Evolutionary conservation across 2,113 vertebrate species (phyloP).

Genomic region (Cavia porcellus): DNA sequence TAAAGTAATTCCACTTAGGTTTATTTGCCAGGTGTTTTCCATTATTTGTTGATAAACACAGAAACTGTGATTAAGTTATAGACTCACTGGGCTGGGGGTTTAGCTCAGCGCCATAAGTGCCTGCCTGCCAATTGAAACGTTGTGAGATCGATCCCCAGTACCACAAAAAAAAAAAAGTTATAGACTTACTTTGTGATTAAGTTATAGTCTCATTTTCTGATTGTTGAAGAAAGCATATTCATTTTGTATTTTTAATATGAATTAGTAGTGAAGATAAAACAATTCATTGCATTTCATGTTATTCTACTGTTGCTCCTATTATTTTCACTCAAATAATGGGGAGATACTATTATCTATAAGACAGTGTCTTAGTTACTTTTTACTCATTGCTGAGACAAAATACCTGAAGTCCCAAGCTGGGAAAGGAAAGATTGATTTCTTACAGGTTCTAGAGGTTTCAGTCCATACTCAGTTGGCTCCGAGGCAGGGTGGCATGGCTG

Average conservation of each 20-base stretch:
- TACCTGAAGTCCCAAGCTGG: too few relatives aligned
- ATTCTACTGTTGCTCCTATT: neutral
- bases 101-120: too few relatives aligned
- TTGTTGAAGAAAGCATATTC: neutral
- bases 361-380: too few relatives aligned
- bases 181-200: neutral
- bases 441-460: too few relatives aligned
- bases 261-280: neutral
- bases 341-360: neutral
- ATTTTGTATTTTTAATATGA: neutral
- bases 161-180: too few relatives aligned
- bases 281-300: neutral
- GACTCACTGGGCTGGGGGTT: neutral
- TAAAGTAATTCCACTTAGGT: neutral
- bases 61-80: neutral
- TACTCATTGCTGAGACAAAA: too few relatives aligned
- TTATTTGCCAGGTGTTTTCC: neutral
- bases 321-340: neutral
- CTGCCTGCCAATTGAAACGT: too few relatives aligned
- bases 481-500: too few relatives aligned
- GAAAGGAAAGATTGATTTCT: too few relatives aligned
- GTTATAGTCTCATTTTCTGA: neutral
- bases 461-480: too few relatives aligned
- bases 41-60: neutral
- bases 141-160: too few relatives aligned